Percentiles rank a stretch among this genome's conserved stretches.
Evolutionary conservation across 2,113 vertebrate genomes (phyloP).

Genomic region (Cryptotis parvus): DNA sequence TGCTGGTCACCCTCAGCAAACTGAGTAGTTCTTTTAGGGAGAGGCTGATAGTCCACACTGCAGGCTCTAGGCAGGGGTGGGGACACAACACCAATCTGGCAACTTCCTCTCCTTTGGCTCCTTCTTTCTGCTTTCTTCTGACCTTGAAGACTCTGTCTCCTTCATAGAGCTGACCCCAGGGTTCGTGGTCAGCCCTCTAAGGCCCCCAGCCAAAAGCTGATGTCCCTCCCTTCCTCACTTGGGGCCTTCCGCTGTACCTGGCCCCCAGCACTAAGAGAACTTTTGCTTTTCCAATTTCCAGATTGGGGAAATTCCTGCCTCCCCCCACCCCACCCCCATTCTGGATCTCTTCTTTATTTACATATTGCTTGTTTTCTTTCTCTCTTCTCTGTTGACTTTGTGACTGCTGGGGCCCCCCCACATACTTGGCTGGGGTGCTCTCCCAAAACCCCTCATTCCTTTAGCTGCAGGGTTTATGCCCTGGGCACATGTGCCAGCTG

Average conservation of each 20-base stretch:
- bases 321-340: no score
- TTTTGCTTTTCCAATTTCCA: slow-evolving; percentile 4
- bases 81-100: not conserved
- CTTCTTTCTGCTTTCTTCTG: not conserved
- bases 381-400: no score
- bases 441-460: no score
- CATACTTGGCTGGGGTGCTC: no score
- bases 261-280: not conserved
- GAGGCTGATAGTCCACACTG: not conserved
- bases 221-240: not conserved
- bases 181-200: not conserved
- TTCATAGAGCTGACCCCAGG: not conserved
- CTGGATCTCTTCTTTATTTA: no score
- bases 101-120: not conserved
- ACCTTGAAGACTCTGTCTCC: not conserved
- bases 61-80: no score
- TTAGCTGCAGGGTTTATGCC: no score
- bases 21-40: not conserved
- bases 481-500: no score
- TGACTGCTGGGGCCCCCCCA: no score
- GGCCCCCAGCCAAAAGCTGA: not conserved
- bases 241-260: not conserved
- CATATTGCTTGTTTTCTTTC: no score
- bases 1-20: not conserved
- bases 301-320: no score